Base-by-base conservation (phyloP, 2,797 vertebrate genomes). In the Synaphobranchus kaupii region DNA sequence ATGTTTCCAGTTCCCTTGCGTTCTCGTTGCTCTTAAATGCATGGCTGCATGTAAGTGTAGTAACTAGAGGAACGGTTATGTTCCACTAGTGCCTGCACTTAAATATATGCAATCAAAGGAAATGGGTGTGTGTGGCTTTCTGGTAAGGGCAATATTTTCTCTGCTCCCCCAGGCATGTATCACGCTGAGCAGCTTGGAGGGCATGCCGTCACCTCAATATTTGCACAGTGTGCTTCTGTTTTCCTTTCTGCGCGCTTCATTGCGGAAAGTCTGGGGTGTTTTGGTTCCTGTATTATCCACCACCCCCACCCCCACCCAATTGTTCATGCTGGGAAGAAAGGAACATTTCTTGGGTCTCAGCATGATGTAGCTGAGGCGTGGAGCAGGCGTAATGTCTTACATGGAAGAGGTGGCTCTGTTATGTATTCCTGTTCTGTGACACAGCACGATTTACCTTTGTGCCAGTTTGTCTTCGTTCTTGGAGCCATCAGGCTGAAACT, bases 131-230 rank as follows among this genome's bases (percentile, higher is more conserved):
- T 83, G 71, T 66, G 25, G 68, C 71, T 48, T 89, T 88, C 87
- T 87, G 66, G 84, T 88, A 68, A 90, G 39, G 86, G 86, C 66
- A 78, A 82, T 87, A 83, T 89, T 89, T 48, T 89, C 87, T 86
- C 83, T 89, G 83, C 78, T 86, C 71, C 28, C 48, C 89, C 85
- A 84, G 66, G 83, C 84, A 63, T 86, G 58, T 86, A 89, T 84
- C 88, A 83, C 83, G 66, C 47, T 34, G 56, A 90, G 31, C 48
- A 28, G 28, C 28, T 71, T 60, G 31, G 22, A n/a, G 47, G 44
- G 44, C 81, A 58, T 84, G 86, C 44, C 48, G 66, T 86, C 48
- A 86, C 86, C 87, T 85, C 73, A 20, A 17, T 50, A 71, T 71
- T 17, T n/a, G 7, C 48, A 73, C 44, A 73, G 63, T 50, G 20